Conservation (phyloP, 2,888 invertebrate species). For the Agrilus biguttatus region DNA sequence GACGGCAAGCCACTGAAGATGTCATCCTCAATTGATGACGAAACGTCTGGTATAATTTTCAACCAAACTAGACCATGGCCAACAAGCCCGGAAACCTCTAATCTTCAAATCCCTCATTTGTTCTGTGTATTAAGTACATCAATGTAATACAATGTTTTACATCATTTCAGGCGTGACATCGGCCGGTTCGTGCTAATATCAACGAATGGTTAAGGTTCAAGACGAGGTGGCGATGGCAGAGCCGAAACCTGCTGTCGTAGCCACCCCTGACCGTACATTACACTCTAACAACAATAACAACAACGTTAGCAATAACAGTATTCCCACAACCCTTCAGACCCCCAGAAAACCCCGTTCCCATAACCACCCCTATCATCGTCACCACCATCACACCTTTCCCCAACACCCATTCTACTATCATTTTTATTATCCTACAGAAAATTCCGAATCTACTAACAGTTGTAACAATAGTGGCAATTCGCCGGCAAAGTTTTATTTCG, state of each 20-base stretch:
- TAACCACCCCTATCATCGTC: slow-evolving; percentile 35
- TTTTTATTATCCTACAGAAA: slow-evolving; percentile 21
- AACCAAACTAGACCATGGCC: too few species aligned
- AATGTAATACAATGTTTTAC: neutral
- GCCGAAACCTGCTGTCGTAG: slow-evolving; percentile 20
- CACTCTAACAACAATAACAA: slow-evolving; percentile 6
- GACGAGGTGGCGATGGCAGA: slow-evolving; percentile 28
- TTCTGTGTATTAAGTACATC: too few species aligned
- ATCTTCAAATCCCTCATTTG: too few species aligned
- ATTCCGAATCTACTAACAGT: slow-evolving; percentile 27
- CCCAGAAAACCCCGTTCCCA: slow-evolving; percentile 22
- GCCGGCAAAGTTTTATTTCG: slow-evolving; percentile 43
- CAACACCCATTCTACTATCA: slow-evolving; percentile 35
- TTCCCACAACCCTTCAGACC: slow-evolving; percentile 6
- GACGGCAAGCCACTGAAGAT: too few species aligned
- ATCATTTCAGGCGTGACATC: slow-evolving; percentile 4
- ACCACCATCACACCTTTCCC: slow-evolving; percentile 30
- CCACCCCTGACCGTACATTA: slow-evolving; percentile 13
- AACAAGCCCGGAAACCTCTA: too few species aligned
- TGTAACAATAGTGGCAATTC: slow-evolving; percentile 25
- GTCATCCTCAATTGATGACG: too few species aligned
- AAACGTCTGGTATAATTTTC: too few species aligned
- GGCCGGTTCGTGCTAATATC: slow-evolving; percentile 1
- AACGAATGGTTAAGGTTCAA: slow-evolving; percentile 32
- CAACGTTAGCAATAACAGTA: slow-evolving; percentile 7